Evolutionary conservation across 2,113 vertebrate species (phyloP).

Genomic region (Donacobius atricapilla): DNA sequence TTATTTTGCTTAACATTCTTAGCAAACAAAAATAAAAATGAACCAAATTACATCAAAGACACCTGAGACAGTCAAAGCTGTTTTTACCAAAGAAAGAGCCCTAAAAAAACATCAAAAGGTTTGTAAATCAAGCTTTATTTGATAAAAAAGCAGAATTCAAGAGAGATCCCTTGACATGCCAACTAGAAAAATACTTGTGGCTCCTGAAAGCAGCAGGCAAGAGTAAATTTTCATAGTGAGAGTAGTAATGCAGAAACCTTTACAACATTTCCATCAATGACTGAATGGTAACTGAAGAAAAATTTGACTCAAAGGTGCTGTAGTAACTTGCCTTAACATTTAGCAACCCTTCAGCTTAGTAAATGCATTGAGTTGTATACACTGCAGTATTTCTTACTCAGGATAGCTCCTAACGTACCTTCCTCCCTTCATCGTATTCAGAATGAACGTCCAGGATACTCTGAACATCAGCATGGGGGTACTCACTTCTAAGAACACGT

Average conservation of each 20-base stretch:
- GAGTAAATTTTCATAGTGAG: neutral
- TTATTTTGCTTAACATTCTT: neutral
- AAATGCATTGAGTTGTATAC: neutral
- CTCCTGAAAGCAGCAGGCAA: neutral
- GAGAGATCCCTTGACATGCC: neutral
- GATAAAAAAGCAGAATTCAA: neutral
- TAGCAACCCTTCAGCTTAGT: neutral
- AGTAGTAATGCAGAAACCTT: neutral
- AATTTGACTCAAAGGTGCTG: neutral
- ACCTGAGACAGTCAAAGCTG: neutral
- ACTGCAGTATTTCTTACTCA: neutral
- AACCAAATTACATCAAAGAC: neutral
- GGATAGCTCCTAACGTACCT: conserved; percentile 68
- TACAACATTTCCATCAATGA: neutral
- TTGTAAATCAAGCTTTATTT: neutral
- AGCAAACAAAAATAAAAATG: neutral
- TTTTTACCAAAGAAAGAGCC: neutral
- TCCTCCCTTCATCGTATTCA: conserved; percentile 82
- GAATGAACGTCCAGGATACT: conserved; percentile 81
- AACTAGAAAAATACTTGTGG: neutral
- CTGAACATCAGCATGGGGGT: conserved; percentile 78
- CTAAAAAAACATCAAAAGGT: neutral
- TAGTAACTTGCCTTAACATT: neutral
- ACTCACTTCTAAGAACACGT: conserved; percentile 79
- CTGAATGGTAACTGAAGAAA: neutral